Base-by-base conservation (phyloP, 2,797 vertebrate genomes). In the Benthosema pterotum region DNA sequence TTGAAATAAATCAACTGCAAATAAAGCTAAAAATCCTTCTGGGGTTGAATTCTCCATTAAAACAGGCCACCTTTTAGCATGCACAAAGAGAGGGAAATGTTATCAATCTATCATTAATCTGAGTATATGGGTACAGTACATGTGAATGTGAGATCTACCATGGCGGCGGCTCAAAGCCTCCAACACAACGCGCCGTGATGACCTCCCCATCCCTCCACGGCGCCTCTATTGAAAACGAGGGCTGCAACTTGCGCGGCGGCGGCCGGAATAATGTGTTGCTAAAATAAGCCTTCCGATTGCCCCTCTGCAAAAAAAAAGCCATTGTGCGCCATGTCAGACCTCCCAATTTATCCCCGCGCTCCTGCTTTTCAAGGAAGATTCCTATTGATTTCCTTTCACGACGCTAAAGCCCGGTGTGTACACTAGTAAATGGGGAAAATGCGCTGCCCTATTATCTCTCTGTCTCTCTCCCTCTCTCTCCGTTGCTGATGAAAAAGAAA, bases 381-480 rank as follows among this genome's bases (percentile, higher is more conserved):
- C 74, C 73, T 79, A 92, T 92, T 84, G 89, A 93, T 91, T 90
- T 89, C 58, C 86, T 73, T 83, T 90, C 87, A 82, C 69, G 2
- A 52, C 68, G 71, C 74, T 77, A 74, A n/a, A 25, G 22, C 22
- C 22, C 22, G 5, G 22, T 25, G 75, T 79, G 75, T 83, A 77
- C 71, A 76, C 82, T n/a, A 79, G 82, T 88, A 90, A 90, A 88
- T 83, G 87, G 85, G 86, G 22, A 25, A 89, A 88, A 80, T 76
- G 72, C 68, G 80, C 50, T 65, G 75, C 45, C 79, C 80, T 82
- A 84, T 90, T 87, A 84, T 87, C 84, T 78, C n/a, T n/a, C n/a
- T n/a, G n/a, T 25, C 22, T 25, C 63, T 82, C 69, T 74, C 13
- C 5, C n/a, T 25, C 22, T 25, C 63, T 82, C 69, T 74, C 13